Evolutionary conservation across 1,140 invertebrate genomes (phyloP).

Genomic region (Brachionus rubens): DNA sequence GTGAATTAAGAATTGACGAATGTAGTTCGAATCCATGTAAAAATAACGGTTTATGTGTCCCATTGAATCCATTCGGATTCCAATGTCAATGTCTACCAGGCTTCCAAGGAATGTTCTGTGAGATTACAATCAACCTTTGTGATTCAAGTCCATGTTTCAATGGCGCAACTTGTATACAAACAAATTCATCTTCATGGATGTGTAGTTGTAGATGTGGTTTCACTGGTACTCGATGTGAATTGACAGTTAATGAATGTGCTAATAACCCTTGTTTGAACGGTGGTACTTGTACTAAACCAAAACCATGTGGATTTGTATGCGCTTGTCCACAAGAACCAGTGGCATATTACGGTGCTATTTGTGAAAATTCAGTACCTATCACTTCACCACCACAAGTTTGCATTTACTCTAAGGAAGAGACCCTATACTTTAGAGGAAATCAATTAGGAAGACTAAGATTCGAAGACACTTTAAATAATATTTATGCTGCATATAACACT

Average conservation of each 20-base stretch:
- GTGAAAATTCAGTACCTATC: conserved; percentile 29
- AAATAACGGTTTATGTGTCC: background rate
- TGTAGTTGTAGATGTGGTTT: conserved; percentile 41
- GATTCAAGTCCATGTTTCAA: conserved; percentile 88
- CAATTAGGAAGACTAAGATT: conserved; percentile 22
- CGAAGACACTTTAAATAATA: background rate
- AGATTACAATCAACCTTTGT: conserved; percentile 63
- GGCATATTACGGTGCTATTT: conserved; percentile 40
- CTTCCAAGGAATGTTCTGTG: conserved; percentile 47
- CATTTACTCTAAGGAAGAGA: conserved; percentile 26
- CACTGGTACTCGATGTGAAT: conserved; percentile 32
- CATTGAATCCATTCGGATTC: conserved; percentile 28
- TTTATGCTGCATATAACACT: conserved; percentile 22
- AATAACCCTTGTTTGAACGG: conserved; percentile 82
- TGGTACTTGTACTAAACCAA: conserved; percentile 50
- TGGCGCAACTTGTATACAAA: conserved; percentile 71
- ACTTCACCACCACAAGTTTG: conserved; percentile 22
- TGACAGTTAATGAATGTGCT: conserved; percentile 70
- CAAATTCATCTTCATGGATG: background rate
- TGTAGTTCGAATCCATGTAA: conserved; percentile 64
- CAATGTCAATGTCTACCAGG: conserved; percentile 47
- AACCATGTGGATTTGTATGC: conserved; percentile 41
- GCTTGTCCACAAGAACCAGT: conserved; percentile 42
- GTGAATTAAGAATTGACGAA: conserved; percentile 37
- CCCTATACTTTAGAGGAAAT: conserved; percentile 8